Base-by-base conservation (phyloP, 2,888 invertebrate genomes). In the Netelia inedita region DNA sequence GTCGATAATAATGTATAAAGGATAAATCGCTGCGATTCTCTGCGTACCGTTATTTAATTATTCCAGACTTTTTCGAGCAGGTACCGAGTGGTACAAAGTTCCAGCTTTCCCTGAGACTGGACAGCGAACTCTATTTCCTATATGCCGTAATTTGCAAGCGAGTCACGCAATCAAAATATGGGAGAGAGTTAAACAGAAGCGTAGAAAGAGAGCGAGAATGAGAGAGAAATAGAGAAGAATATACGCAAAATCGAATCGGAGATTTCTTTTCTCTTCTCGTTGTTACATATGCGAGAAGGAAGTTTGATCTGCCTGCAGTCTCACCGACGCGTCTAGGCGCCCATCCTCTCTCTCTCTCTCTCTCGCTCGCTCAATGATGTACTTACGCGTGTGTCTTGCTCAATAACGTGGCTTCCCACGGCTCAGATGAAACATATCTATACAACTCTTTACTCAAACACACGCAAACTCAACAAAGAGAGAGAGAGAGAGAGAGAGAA, bases 401-500 rank as follows among this genome's bases (percentile, higher is more conserved):
- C 85, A 85, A 85, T 84, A 41, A 73, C 65, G 79, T 46, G 71
- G 82, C 81, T 85, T 85, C 85, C 82, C 85, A 85, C 85, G 85
- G 61, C 65, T 82, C 59, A 66, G 75, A 21, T 61, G 59, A 21
- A 85, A 82, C 69, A 71, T 50, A 55, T 68, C 43, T 11, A 46
- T 46, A 46, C 46, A 46, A 46, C 14, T 46, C 14, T 46, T 10
- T 46, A 46, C 46, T 10, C 1, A 14, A 46, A 46, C 28, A 28
- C 28, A 28, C 28, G 28, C 28, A 6, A 41, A 9, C n/a, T 21
- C 11, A 5, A 1, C 11, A 63, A 19, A 14, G 46, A 41, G 14
- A 28, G 69, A 2, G 69, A 55, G 41, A 16, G n/a, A 35, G 53
- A 28, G 35, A 57, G 72, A 41, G 59, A 41, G 19, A 43, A 55